These are phyloP conservation scores for Bembecia ichneumoniformis DNA, from an alignment of 2,888 invertebrate species.

Conservation along the genomic window DNA sequence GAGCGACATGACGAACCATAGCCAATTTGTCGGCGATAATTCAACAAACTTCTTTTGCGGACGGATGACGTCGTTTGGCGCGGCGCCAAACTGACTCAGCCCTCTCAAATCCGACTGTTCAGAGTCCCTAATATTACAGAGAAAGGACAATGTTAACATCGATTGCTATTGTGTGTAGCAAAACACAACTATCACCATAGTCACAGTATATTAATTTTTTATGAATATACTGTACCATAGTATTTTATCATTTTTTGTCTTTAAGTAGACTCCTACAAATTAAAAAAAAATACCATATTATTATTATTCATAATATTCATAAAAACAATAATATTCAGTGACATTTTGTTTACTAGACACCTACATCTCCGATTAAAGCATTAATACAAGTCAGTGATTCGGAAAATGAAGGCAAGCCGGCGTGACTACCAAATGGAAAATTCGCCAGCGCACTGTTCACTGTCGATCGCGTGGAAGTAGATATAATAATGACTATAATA, in stretches of 20 bases:
- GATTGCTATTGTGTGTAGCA: too few relatives aligned
- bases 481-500: too few relatives aligned
- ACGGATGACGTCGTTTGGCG: slow-evolving; percentile 24
- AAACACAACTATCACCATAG: too few relatives aligned
- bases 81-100: slow-evolving; percentile 21
- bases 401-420: slow-evolving; percentile 37
- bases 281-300: too few relatives aligned
- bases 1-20: slow-evolving; percentile 2
- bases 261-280: too few relatives aligned
- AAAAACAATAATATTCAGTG: slow-evolving; percentile 4
- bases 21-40: slow-evolving; percentile 17
- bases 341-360: slow-evolving; percentile 6
- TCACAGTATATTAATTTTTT: too few relatives aligned
- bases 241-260: too few relatives aligned
- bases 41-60: slow-evolving; percentile 1
- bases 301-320: too few relatives aligned
- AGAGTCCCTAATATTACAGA: not conserved
- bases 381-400: slow-evolving; percentile 28
- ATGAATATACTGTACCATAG: too few relatives aligned
- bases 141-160: not conserved
- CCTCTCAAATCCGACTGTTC: slow-evolving; percentile 9
- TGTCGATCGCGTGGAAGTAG: too few relatives aligned
- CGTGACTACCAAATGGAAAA: slow-evolving; percentile 36
- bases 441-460: slow-evolving; percentile 12
- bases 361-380: slow-evolving; percentile 16